These are phyloP conservation scores for Chironomus riparius DNA, from an alignment of 2,888 invertebrate genomes.

Conservation along the genomic window DNA sequence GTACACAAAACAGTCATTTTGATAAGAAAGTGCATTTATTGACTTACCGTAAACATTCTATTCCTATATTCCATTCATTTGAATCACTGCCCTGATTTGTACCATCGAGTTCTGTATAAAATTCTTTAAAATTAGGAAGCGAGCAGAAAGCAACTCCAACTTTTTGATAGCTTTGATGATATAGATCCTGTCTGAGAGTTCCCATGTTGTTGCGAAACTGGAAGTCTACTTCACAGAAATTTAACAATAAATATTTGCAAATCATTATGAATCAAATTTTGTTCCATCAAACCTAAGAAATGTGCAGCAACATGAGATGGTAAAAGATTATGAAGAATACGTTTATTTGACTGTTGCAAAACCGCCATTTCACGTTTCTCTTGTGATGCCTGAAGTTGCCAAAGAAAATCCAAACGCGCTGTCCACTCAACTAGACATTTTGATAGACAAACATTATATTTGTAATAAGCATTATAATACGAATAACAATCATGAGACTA, in stretches of 20 bases:
- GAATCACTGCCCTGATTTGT: constrained; percentile 86
- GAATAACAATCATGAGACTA: too few species aligned
- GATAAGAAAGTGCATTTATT: not conserved
- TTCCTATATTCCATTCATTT: constrained; percentile 47
- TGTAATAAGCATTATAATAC: constrained; percentile 39
- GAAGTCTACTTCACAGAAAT: constrained; percentile 52
- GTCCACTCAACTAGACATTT: constrained; percentile 70
- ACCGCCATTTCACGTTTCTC: constrained; percentile 90
- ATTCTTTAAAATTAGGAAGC: constrained; percentile 89
- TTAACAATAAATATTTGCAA: not conserved
- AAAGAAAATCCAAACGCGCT: constrained; percentile 69
- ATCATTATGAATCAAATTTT: not conserved
- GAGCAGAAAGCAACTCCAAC: constrained; percentile 88
- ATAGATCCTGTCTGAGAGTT: constrained; percentile 68
- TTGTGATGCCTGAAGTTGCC: constrained; percentile 79
- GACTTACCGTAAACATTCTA: not conserved
- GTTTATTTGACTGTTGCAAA: constrained; percentile 78
- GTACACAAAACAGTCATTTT: too few species aligned
- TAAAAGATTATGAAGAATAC: constrained; percentile 80
- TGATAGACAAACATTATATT: constrained; percentile 31
- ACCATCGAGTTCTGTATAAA: constrained; percentile 85
- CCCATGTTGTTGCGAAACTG: constrained; percentile 80
- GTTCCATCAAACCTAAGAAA: constrained; percentile 29
- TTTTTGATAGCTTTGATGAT: constrained; percentile 84
- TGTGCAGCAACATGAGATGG: constrained; percentile 89